These are phyloP conservation scores for Thymelicus sylvestris DNA, from an alignment of 2,888 invertebrate genomes.

Conservation along the genomic window DNA sequence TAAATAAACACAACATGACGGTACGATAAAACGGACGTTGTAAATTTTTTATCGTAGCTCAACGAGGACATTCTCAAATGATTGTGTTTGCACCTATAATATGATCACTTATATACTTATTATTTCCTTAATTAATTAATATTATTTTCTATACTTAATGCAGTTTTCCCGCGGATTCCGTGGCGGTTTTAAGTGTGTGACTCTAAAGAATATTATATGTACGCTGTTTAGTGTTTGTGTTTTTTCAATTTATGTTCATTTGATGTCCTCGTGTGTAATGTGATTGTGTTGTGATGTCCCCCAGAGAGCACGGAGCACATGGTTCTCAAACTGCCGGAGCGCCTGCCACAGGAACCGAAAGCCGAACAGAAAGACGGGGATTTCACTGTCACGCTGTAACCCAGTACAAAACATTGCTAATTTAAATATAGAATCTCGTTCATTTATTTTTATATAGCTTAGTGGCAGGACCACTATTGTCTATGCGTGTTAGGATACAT, in stretches of 20 bases:
- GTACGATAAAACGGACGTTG: no score
- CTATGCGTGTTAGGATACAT: not conserved
- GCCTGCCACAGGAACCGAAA: slow-evolving; percentile 60
- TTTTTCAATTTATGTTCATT: not conserved
- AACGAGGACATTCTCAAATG: no score
- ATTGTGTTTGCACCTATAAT: no score
- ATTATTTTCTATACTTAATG: no score
- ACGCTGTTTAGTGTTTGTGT: slow-evolving; percentile 2
- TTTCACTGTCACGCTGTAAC: slow-evolving; percentile 74
- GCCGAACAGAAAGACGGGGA: slow-evolving; percentile 75
- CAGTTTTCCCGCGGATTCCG: no score
- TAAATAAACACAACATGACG: no score
- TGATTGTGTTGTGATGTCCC: slow-evolving; percentile 64
- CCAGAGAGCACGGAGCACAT: slow-evolving; percentile 75
- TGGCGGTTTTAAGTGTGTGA: no score
- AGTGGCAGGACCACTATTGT: slow-evolving; percentile 4
- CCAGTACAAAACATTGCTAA: not conserved
- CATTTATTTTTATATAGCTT: not conserved
- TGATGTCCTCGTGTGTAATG: slow-evolving; percentile 27
- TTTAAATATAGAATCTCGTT: not conserved
- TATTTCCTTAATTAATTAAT: no score
- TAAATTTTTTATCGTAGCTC: no score
- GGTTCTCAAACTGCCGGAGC: slow-evolving; percentile 72
- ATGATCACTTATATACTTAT: no score
- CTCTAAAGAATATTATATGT: no score